phyloP scores from a whole-genome alignment of 2,888 invertebrate genomes.

The Odontocerum albicorne region DNA sequence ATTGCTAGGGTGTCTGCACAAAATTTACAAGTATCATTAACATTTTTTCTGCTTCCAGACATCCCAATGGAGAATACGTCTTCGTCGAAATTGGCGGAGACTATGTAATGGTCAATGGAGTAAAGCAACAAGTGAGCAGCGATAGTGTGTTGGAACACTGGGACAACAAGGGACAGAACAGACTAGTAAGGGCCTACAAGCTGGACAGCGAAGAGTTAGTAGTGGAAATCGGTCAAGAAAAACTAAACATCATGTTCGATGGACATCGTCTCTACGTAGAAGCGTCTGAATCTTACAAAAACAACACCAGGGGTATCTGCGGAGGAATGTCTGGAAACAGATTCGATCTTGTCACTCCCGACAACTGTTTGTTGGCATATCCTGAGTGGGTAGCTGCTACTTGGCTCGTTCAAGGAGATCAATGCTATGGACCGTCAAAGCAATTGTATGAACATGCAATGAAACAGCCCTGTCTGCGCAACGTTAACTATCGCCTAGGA shows the following conservation, averaged over 20 bases:
- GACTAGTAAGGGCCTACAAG: conserved; percentile 51
- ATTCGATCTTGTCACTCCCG: conserved; percentile 54
- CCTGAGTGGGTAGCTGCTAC: conserved; percentile 48
- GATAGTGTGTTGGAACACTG: conserved; percentile 43
- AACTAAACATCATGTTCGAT: conserved; percentile 59
- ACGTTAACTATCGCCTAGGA: too few relatives aligned
- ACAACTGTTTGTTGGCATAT: conserved; percentile 49
- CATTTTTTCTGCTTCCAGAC: conserved; percentile 39
- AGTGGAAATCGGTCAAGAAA: conserved; percentile 53
- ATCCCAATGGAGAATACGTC: conserved; percentile 46
- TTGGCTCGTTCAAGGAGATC: conserved; percentile 46
- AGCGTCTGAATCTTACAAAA: conserved; percentile 51
- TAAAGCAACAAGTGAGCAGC: conserved; percentile 43
- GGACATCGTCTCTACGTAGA: conserved; percentile 54
- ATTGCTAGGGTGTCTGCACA: neutral
- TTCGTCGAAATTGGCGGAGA: conserved; percentile 47
- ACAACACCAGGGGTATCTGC: conserved; percentile 58
- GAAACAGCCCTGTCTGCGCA: conserved; percentile 40
- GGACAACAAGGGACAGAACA: conserved; percentile 40
- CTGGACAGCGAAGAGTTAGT: conserved; percentile 57
- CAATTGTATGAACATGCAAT: conserved; percentile 40
- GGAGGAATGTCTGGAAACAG: conserved; percentile 54
- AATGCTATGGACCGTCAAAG: conserved; percentile 42
- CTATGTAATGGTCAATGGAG: conserved; percentile 50
- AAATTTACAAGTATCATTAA: neutral